phyloP scores from a whole-genome alignment of 2,888 invertebrate species.

The Protonemura montana region DNA sequence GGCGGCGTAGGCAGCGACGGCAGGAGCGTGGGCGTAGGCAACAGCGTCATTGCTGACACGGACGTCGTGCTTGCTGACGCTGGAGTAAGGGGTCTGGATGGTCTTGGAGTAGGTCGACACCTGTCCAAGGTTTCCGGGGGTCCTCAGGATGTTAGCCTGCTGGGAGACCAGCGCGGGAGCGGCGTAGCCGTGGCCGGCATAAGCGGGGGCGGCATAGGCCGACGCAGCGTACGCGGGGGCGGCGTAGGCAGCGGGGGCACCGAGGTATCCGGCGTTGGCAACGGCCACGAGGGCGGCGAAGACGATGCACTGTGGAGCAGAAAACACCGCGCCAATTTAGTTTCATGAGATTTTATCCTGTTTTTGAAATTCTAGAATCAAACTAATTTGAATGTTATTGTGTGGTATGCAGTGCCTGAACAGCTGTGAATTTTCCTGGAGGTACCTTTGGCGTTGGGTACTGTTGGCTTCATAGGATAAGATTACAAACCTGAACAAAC shows the following conservation, averaged over 20 bases:
- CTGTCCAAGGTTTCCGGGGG: constrained; percentile 51
- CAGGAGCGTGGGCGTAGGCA: constrained; percentile 51
- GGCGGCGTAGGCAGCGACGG: constrained; percentile 51
- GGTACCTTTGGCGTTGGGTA: too few species aligned
- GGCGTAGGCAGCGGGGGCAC: constrained; percentile 50
- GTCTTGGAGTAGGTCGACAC: constrained; percentile 51
- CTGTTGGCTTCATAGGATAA: too few species aligned
- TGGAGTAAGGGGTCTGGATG: constrained; percentile 52
- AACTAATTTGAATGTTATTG: too few species aligned
- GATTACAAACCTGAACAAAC: too few species aligned
- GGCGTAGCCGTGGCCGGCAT: constrained; percentile 60
- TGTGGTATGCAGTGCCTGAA: too few species aligned
- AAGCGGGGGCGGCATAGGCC: constrained; percentile 52
- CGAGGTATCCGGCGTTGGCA: constrained; percentile 52
- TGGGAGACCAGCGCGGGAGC: constrained; percentile 51
- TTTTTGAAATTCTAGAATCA: too few species aligned
- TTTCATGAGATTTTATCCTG: too few species aligned
- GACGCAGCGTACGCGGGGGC: constrained; percentile 53
- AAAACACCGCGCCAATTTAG: too few species aligned
- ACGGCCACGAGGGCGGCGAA: constrained; percentile 51
- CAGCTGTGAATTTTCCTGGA: too few species aligned
- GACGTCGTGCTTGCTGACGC: constrained; percentile 51
- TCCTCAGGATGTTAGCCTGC: constrained; percentile 51
- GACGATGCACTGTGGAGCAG: constrained; percentile 42
- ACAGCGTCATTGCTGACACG: constrained; percentile 52